These are phyloP conservation scores for Drosophila pectinifera DNA, from an alignment of 1,140 invertebrate genomes.

Conservation along the genomic window DNA sequence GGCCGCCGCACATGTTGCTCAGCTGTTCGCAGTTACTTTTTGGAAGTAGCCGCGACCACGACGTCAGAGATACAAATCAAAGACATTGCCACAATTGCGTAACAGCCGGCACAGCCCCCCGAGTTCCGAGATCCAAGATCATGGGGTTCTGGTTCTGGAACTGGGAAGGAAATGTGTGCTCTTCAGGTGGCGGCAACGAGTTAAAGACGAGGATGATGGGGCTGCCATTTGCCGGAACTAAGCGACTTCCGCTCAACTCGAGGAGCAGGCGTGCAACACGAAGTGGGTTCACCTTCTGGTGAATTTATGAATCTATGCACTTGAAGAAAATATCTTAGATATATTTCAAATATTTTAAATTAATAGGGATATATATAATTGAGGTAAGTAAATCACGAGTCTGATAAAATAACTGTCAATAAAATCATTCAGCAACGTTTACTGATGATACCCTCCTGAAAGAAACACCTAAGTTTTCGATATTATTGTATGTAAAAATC, in stretches of 20 bases:
- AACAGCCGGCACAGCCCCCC: constrained; percentile 31
- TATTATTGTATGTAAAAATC: background rate
- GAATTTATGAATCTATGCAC: constrained; percentile 10
- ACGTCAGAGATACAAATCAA: constrained; percentile 60
- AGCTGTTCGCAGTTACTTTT: constrained; percentile 77
- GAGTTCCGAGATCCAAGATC: constrained; percentile 17
- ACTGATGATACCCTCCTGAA: too few species aligned
- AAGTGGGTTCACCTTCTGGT: constrained; percentile 31
- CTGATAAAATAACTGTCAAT: too few species aligned
- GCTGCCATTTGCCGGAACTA: constrained; percentile 65
- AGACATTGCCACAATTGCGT: constrained; percentile 70
- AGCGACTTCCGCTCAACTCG: constrained; percentile 66
- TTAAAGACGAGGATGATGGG: constrained; percentile 50
- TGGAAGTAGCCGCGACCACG: constrained; percentile 30
- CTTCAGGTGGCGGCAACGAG: constrained; percentile 47
- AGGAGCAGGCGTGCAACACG: constrained; percentile 17
- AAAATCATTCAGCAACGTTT: too few species aligned
- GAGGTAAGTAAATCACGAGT: too few species aligned
- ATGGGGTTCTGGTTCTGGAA: constrained; percentile 1
- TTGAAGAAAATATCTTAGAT: background rate
- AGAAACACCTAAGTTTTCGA: too few species aligned
- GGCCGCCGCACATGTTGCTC: constrained; percentile 69
- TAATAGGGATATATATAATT: too few species aligned
- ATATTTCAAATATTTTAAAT: background rate
- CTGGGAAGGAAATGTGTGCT: constrained; percentile 38